phyloP scores from a whole-genome alignment of 2,888 invertebrate species.

The Tetheella fluctuosa region DNA sequence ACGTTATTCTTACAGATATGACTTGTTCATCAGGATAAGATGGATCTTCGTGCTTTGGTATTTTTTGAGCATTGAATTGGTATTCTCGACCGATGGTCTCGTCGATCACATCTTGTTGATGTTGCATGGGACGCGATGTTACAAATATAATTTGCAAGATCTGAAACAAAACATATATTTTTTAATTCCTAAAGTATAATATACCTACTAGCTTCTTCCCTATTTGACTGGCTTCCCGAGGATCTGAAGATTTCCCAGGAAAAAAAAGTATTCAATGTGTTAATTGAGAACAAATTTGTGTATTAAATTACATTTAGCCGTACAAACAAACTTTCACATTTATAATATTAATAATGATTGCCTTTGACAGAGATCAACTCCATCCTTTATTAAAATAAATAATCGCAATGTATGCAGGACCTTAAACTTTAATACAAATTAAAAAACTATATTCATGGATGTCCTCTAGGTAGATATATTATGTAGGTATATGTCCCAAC shows the following conservation, averaged over 20 bases:
- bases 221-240: too few relatives aligned
- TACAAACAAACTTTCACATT: too few relatives aligned
- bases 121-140: conserved; percentile 53
- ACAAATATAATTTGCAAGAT: conserved; percentile 61
- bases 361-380: background rate
- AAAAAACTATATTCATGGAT: too few relatives aligned
- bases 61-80: conserved; percentile 42
- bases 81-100: conserved; percentile 34
- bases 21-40: conserved; percentile 67
- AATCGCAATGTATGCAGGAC: background rate
- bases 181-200: background rate
- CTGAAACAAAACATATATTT: conserved; percentile 55
- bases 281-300: too few relatives aligned
- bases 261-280: too few relatives aligned
- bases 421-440: conserved; percentile 5
- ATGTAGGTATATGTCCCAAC: background rate
- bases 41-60: conserved; percentile 48
- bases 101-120: conserved; percentile 37
- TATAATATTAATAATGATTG: too few relatives aligned
- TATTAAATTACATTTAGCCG: too few relatives aligned
- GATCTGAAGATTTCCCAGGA: too few relatives aligned
- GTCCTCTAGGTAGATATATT: background rate
- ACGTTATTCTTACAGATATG: conserved; percentile 84
- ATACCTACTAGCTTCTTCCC: too few relatives aligned
- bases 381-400: background rate